Conservation (phyloP, 2,888 invertebrate genomes). For the Trileptium ribeirensis region DNA sequence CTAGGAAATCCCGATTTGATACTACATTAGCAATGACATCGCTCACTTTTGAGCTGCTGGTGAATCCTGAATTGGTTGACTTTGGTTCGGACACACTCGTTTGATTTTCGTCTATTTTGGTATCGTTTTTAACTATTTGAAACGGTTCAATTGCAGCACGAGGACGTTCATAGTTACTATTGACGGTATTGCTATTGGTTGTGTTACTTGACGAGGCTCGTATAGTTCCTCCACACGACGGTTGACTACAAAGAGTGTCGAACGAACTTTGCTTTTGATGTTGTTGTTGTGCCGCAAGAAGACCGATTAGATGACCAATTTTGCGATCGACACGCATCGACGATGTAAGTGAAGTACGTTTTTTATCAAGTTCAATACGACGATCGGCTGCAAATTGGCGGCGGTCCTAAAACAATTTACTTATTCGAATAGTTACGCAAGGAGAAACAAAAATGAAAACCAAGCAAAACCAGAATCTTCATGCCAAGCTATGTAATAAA, state of each 20-base stretch:
- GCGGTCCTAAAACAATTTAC: not conserved
- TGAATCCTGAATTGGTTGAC: not conserved
- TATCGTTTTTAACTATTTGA: conserved; percentile 42
- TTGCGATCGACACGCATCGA: conserved; percentile 75
- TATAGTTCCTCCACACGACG: too few relatives aligned
- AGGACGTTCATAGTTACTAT: conserved; percentile 57
- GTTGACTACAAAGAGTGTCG: too few relatives aligned
- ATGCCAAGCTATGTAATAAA: too few relatives aligned
- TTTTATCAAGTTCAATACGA: not conserved
- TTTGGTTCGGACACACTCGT: too few relatives aligned
- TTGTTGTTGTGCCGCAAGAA: conserved; percentile 63
- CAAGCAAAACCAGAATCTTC: too few relatives aligned
- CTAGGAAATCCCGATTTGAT: too few relatives aligned
- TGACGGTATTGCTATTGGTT: not conserved
- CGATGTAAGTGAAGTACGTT: not conserved
- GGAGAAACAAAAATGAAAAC: too few relatives aligned
- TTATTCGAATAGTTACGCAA: too few relatives aligned
- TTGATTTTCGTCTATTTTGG: too few relatives aligned
- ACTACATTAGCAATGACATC: not conserved
- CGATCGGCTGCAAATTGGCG: not conserved
- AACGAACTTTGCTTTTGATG: not conserved
- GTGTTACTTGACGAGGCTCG: not conserved
- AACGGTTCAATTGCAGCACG: conserved; percentile 54
- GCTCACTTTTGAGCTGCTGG: not conserved
- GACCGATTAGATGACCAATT: conserved; percentile 84